Evolutionary conservation across 2,113 vertebrate genomes (phyloP), one percentile per base, ranked within the genome.

Genomic region (Empidonax alnorum): DNA sequence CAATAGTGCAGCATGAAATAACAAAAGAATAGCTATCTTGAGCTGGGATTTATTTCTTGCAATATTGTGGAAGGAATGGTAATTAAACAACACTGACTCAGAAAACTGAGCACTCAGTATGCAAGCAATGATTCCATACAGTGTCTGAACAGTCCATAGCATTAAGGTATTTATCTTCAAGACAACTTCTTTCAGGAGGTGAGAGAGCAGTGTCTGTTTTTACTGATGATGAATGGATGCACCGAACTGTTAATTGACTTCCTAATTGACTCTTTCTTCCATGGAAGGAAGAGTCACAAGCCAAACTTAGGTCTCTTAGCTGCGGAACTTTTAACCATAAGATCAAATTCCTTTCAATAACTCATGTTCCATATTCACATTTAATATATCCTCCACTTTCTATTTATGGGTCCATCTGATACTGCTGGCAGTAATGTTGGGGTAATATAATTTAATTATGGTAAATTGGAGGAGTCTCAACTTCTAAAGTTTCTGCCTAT

Each of bases 1-100:
- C 44, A 37, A 2, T 4, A 91, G 13, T 65, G n/a, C 35, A 86
- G 14, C 42, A 67, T 25, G 44, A 84, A 44, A 55, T 63, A 91
- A 81, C n/a, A 87, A 56, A 89, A 78, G 56, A 65, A 53, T 47
- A 42, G 18, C 20, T 65, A 15, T 91, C 61, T 62, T 59, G 65
- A 71, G 46, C 4, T 74, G 68, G 52, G 47, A 86, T 90, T 91
- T 85, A 83, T 86, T 93, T 95, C 55, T 95, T 76, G 49, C 46
- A 44, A 4, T 53, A 37, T 19, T 90, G 46, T 85, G 67, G 85
- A 21, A 24, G 77, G 67, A 83, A 82, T 5, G 1, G 63, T 53
- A 65, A 87, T 90, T 80, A 93, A 94, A 73, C 31, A 92, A 24
- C 23, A 53, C 37, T 90, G 9, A 16, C 39, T 95, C 53, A 76